phyloP scores from a whole-genome alignment of 2,888 invertebrate genomes.

The Chrysodeixis includens region DNA sequence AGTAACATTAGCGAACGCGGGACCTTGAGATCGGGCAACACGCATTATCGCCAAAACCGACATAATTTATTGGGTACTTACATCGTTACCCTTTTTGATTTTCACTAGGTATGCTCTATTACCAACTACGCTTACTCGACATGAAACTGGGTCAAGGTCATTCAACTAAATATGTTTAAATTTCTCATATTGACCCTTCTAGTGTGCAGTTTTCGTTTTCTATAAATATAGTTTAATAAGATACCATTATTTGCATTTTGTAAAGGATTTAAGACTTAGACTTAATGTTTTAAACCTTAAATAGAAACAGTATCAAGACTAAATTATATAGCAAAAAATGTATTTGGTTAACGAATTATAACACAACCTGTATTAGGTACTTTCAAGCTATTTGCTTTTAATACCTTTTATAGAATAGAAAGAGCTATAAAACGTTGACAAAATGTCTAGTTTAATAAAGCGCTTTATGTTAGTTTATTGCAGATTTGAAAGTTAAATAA shows the following conservation, averaged over 20 bases:
- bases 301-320: no score
- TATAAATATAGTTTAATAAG: no score
- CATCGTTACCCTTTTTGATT: background rate
- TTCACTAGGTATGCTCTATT: background rate
- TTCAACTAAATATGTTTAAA: conserved; percentile 29
- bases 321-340: no score
- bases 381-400: background rate
- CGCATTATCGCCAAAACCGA: background rate
- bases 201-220: no score
- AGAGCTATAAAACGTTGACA: background rate
- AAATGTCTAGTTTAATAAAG: background rate
- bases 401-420: background rate
- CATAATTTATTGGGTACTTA: conserved; percentile 4
- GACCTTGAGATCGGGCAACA: background rate
- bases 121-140: background rate
- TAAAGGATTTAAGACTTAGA: no score
- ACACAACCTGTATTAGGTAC: no score
- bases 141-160: conserved; percentile 44
- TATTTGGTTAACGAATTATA: no score
- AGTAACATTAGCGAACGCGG: background rate
- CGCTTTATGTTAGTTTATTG: background rate
- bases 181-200: background rate
- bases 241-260: no score
- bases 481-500: conserved; percentile 7
- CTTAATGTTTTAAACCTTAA: no score